Evolutionary conservation across 2,888 invertebrate species (phyloP), one percentile per base, ranked within the genome.

Genomic region (Exephanes ischioxanthus): DNA sequence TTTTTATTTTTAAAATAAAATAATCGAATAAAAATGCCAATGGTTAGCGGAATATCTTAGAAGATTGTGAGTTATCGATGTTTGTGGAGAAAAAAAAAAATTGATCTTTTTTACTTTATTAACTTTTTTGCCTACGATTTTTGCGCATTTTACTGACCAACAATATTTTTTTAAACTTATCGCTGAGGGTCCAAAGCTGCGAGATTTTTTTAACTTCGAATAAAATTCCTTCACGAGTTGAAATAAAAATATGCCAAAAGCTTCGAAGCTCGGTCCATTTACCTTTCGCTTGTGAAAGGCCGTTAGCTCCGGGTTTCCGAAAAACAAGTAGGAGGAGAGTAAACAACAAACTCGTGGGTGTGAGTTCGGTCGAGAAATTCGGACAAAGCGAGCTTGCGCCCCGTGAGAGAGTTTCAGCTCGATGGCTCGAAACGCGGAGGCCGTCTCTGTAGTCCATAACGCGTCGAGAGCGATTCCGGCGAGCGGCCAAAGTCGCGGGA

Each of bases 401-500:
- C 30, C 4, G 61, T 6, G 61, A 61, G 48, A 0, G 58, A 78
- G 71, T 26, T 78, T 78, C 5, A 53, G n/a, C 19, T n/a, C 6
- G n/a, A 53, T 19, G 19, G 45, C 14, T 33, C 26, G 61, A 61
- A 30, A 61, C 26, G n/a, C 16, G 33, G n/a, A 33, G 30, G 30
- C 16, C 16, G 33, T 26, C n/a, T 30, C 6, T 30, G 61, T 61
- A 26, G 58, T 58, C 58, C 58, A 48, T 63, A 26, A 51, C 37
- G 16, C 26, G 70, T 79, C 63, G 79, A 80, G 79, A 80, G 80
- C 67, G 73, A 80, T 73, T 80, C 45, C 72, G 76, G 73, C 73
- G 55, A 68, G 68, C 48, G 45, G 67, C 73, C 55, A 58, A 72
- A 73, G 48, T 37, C 37, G 63, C 63, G 61, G n/a, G 70, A 66